Base-by-base conservation (phyloP, 1,140 invertebrate genomes). In the Macrostomum lignano region DNA sequence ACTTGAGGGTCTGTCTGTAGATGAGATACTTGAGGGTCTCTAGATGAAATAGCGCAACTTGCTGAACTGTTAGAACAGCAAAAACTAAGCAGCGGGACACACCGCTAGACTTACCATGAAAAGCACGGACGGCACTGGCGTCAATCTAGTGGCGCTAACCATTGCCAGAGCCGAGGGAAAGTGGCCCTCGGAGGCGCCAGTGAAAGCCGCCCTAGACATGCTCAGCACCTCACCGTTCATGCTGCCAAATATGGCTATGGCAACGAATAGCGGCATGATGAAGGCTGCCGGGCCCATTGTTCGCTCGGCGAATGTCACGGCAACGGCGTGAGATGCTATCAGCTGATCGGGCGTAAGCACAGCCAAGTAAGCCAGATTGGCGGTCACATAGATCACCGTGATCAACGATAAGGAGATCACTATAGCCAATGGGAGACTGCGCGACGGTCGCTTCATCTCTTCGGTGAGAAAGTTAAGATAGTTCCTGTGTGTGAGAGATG, bases 371-470 rank as follows among this genome's bases (percentile, higher is more conserved):
- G 61, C 56, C 13, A 64, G 41, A 37, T 64, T 64, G 15, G 60
- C 48, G 25, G 56, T 41, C 4, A 64, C 45, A 40, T 64, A 64
- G 6, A 64, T 50, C 19, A 51, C 25, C 2, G 55, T 59, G 9
- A 64, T 60, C 17, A 62, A 44, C 5, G 51, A 48, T 17, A 64
- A 57, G 5, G 59, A 58, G 11, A 58, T 51, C 36, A 62, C 52
- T 34, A 64, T 53, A 23, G 62, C 61, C 15, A 59, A 38, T 3
- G 62, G 62, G 14, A 63, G 45, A 40, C 62, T 63, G 42, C 59
- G n/a, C 55, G 31, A 5, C 10, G 81, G 79, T 52, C 86, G 68
- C 50, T 78, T 72, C 1, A 88, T 55, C 60, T 88, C 81, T 55
- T 86, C 79, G 0, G 79, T 53, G 6, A 61, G 42, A 40, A 58